Evolutionary conservation across 2,113 vertebrate species (phyloP).

Genomic region (Oenanthe oenanthe): DNA sequence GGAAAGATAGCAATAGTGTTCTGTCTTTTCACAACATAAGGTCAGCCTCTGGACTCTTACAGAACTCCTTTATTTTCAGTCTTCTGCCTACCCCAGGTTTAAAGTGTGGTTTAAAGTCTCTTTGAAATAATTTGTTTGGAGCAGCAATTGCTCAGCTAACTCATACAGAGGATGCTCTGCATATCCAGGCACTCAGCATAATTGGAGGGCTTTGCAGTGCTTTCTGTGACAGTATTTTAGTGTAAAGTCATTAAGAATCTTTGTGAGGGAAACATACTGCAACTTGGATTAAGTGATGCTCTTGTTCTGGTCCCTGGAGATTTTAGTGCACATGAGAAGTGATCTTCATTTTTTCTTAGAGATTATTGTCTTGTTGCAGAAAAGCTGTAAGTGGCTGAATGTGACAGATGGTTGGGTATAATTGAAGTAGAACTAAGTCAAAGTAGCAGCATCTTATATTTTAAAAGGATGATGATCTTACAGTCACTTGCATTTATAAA

Average conservation of each 20-base stretch:
- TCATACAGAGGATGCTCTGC: neutral
- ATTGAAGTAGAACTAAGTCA: neutral
- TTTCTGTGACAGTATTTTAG: neutral
- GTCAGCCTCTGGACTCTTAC: neutral
- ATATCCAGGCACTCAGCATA: neutral
- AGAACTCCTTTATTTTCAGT: neutral
- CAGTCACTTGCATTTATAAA: neutral
- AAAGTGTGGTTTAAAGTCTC: neutral
- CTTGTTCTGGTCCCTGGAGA: neutral
- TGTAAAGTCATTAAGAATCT: neutral
- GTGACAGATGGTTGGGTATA: neutral
- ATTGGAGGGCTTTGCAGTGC: neutral
- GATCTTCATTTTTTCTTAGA: neutral
- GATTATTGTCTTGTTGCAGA: neutral
- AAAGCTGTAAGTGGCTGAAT: neutral
- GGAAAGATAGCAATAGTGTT: neutral
- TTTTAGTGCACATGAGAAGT: neutral
- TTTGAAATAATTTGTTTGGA: neutral
- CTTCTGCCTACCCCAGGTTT: neutral
- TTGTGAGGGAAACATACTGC: neutral
- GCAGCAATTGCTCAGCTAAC: rapidly evolving
- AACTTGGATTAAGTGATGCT: neutral
- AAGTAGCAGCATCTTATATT: neutral
- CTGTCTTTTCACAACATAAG: neutral
- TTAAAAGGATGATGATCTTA: slow-evolving; percentile 4